Evolutionary conservation across 2,113 vertebrate genomes (phyloP).

Genomic region (Marcusenius ussheri): DNA sequence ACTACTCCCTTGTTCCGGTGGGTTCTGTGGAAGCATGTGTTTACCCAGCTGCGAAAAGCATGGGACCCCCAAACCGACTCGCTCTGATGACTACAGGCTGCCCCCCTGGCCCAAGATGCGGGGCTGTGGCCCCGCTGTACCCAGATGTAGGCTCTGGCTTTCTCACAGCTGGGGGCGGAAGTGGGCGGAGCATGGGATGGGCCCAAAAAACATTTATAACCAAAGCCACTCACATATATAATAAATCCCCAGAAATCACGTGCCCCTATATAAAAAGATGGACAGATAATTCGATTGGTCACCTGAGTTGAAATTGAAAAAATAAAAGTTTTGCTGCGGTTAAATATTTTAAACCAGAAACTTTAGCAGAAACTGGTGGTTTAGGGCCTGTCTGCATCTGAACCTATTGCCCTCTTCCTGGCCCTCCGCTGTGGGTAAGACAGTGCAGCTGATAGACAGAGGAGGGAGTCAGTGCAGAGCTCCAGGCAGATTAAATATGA

Average conservation of each 20-base stretch:
- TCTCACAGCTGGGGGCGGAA: background rate
- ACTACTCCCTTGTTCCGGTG: background rate
- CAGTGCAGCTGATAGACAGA: too few species aligned
- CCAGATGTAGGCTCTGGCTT: background rate
- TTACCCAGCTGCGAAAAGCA: conserved; percentile 4
- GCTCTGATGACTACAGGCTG: background rate
- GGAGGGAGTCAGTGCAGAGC: background rate
- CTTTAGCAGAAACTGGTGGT: background rate
- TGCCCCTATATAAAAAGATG: background rate
- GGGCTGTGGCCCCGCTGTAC: background rate
- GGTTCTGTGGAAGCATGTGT: background rate
- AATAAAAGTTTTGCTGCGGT: background rate
- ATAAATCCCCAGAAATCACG: background rate
- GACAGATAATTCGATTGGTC: background rate
- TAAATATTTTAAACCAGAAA: background rate
- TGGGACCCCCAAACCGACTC: background rate
- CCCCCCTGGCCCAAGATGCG: background rate
- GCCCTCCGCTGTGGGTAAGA: background rate
- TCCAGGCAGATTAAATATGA: background rate
- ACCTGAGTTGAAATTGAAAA: background rate
- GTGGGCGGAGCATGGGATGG: background rate
- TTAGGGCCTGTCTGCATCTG: background rate
- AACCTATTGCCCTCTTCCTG: background rate
- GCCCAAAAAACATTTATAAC: background rate
- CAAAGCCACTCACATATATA: background rate